These are phyloP conservation scores for Tyrannus savana DNA, from an alignment of 2,113 vertebrate genomes.

Conservation along the genomic window DNA sequence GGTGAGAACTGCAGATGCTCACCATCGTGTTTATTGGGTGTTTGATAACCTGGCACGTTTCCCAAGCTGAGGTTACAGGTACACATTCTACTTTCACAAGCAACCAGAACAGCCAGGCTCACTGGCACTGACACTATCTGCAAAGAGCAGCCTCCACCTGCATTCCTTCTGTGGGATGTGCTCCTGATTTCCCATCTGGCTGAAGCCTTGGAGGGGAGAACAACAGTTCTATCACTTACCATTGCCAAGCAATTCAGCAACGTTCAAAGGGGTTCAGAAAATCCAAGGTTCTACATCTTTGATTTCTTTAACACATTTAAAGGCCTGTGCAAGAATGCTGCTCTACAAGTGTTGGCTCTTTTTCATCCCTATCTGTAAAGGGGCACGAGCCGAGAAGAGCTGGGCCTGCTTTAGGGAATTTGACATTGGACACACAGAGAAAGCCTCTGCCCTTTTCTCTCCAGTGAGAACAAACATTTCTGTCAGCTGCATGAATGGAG, in stretches of 20 bases:
- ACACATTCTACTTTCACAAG: background rate
- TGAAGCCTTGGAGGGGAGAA: background rate
- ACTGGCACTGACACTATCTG: background rate
- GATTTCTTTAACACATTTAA: background rate
- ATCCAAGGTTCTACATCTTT: background rate
- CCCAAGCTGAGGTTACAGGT: background rate
- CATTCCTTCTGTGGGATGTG: background rate
- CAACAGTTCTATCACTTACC: rapidly evolving
- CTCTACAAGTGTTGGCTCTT: background rate
- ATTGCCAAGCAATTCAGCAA: background rate
- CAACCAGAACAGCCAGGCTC: background rate
- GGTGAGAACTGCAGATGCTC: background rate
- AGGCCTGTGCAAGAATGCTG: background rate
- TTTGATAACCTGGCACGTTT: background rate
- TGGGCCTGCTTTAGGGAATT: background rate
- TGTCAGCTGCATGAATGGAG: background rate
- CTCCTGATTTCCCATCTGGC: background rate
- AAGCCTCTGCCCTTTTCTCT: background rate
- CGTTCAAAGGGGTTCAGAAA: background rate
- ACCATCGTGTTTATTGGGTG: rapidly evolving
- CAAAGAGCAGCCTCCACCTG: background rate
- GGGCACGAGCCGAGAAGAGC: background rate
- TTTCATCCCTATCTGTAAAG: background rate
- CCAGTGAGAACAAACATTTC: background rate
- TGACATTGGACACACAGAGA: background rate